These are phyloP conservation scores for Galeruca laticollis DNA, from an alignment of 2,888 invertebrate genomes.

Conservation along the genomic window DNA sequence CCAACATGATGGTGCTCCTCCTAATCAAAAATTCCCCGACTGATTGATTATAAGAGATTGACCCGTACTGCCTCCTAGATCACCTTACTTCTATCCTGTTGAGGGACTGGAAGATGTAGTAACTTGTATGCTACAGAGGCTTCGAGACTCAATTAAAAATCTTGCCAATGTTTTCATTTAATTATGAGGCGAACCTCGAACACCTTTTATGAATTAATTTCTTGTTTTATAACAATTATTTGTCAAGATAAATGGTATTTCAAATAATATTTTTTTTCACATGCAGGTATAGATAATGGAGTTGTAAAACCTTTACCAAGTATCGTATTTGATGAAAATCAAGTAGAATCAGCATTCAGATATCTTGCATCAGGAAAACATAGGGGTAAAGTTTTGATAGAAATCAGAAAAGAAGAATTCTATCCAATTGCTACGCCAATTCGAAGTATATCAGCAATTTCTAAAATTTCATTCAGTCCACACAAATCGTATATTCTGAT, in stretches of 20 bases:
- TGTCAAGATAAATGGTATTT: slow-evolving; percentile 2
- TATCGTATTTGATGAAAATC: slow-evolving; percentile 73
- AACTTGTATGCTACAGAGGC: too few relatives aligned
- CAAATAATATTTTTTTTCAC: not conserved
- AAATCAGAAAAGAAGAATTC: slow-evolving; percentile 57
- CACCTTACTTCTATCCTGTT: too few relatives aligned
- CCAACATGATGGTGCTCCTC: too few relatives aligned
- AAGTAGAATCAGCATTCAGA: slow-evolving; percentile 80
- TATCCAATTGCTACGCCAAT: slow-evolving; percentile 23
- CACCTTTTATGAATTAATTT: too few relatives aligned
- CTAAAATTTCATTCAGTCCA: slow-evolving; percentile 52
- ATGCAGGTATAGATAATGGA: slow-evolving; percentile 70
- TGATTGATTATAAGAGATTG: too few relatives aligned
- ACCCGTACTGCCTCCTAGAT: too few relatives aligned
- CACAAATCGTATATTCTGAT: slow-evolving; percentile 61
- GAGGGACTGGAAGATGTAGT: too few relatives aligned
- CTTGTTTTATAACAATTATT: too few relatives aligned
- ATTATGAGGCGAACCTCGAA: too few relatives aligned
- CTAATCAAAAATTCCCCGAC: too few relatives aligned
- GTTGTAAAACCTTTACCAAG: slow-evolving; percentile 77
- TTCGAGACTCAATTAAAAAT: too few relatives aligned
- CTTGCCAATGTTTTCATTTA: too few relatives aligned
- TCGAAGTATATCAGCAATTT: slow-evolving; percentile 46
- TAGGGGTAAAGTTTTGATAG: slow-evolving; percentile 78
- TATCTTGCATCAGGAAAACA: slow-evolving; percentile 79